Evolutionary conservation across 2,888 invertebrate species (phyloP), one percentile per base, ranked within the genome.

Genomic region (Agriotes lineatus): DNA sequence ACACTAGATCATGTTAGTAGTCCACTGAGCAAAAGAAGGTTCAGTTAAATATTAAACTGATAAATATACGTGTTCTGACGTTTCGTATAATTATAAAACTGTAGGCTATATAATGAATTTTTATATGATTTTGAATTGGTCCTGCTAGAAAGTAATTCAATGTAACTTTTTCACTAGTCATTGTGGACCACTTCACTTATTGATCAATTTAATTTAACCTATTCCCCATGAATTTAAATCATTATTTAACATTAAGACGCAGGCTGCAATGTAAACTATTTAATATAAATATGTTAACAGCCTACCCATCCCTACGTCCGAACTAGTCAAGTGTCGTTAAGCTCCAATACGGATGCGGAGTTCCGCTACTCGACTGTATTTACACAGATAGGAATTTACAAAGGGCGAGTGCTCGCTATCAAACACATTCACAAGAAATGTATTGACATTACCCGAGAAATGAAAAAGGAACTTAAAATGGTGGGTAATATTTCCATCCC

Each of bases 381-480:
- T 84, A 96, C 96, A 0, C 93, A 94, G 79, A 93, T 97, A 42
- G 96, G 96, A 6, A 88, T 95, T 71, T 97, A 96, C 85, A 92
- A 93, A 78, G 96, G 96, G 0, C 89, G 95, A 60, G 89, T 96
- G 63, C 92, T 96, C 69, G 94, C 97, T 6, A 90, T 97, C 59
- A 96, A 96, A 80, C 91, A 92, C 72, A 91, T 97, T 12, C 87
- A 91, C 72, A 93, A 95, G 81, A 94, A 93, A 80, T 92, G 92
- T 63, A 92, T 97, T 14, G 96, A 96, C 78, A 94, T 97, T 58
- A 96, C 91, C 3, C 87, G 96, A 48, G 93, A 93, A 80, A 95
- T 96, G 88, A 96, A 96, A 82, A 96, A 95, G 82, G 96, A 97
- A 85, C 87, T 97, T 1, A 96, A 96, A 89, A 89, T 94, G 85